phyloP scores from a whole-genome alignment of 2,888 invertebrate genomes.

The Morpho helenor region DNA sequence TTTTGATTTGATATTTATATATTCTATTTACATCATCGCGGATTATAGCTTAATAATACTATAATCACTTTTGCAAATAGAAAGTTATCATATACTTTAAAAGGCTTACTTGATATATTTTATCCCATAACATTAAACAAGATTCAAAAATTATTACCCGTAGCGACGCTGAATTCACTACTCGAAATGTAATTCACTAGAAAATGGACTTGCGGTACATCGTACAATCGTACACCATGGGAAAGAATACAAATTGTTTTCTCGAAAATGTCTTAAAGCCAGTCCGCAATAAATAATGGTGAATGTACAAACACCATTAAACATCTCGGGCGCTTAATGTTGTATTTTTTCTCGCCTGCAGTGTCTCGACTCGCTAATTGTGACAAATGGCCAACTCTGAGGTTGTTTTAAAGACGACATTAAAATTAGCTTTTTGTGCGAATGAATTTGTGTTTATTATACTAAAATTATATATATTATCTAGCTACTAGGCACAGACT shows the following conservation, averaged over 20 bases:
- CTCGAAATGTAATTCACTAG: conserved; percentile 4
- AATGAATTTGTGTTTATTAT: too few relatives aligned
- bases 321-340: conserved; percentile 33
- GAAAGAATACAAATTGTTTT: conserved; percentile 22
- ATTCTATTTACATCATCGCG: too few relatives aligned
- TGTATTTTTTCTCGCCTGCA: conserved; percentile 38
- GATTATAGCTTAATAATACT: too few relatives aligned
- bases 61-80: too few relatives aligned
- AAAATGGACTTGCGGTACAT: conserved; percentile 4
- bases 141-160: conserved; percentile 1
- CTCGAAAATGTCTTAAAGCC: conserved; percentile 20
- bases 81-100: too few relatives aligned
- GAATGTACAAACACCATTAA: conserved; percentile 33
- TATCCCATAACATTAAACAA: background rate
- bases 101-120: too few relatives aligned
- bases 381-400: conserved; percentile 44
- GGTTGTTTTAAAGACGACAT: background rate
- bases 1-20: too few relatives aligned
- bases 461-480: too few relatives aligned
- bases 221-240: background rate
- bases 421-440: too few relatives aligned
- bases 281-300: conserved; percentile 31
- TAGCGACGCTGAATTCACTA: conserved; percentile 3
- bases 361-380: conserved; percentile 46
- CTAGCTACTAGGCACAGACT: too few relatives aligned